phyloP scores from a whole-genome alignment of 1,140 invertebrate genomes.

The Aphidius gifuensis region DNA sequence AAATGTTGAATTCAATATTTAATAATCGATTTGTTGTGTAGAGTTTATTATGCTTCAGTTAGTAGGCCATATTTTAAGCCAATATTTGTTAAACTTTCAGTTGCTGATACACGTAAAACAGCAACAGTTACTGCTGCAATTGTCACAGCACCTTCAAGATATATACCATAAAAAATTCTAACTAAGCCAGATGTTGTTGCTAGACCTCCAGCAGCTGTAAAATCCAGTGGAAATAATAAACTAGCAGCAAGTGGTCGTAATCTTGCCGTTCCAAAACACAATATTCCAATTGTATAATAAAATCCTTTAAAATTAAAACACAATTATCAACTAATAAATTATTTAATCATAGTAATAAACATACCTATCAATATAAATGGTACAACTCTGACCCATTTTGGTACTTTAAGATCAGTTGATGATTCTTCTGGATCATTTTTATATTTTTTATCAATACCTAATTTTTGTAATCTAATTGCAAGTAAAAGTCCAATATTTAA shows the following conservation, averaged over 20 bases:
- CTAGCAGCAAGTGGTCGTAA: slow-evolving; percentile 56
- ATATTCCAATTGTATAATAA: slow-evolving; percentile 62
- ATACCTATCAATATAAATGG: slow-evolving; percentile 44
- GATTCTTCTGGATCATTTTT: slow-evolving; percentile 33
- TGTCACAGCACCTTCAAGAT: slow-evolving; percentile 65
- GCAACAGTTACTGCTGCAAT: slow-evolving; percentile 61
- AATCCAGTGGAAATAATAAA: slow-evolving; percentile 66
- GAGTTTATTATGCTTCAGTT: slow-evolving; percentile 46
- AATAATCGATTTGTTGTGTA: too few relatives aligned
- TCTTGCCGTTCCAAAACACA: slow-evolving; percentile 62
- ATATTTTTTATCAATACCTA: slow-evolving; percentile 38
- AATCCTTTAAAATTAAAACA: slow-evolving; percentile 33
- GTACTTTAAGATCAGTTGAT: slow-evolving; percentile 32
- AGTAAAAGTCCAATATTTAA: slow-evolving; percentile 61
- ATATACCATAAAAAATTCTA: slow-evolving; percentile 64
- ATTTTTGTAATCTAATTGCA: slow-evolving; percentile 55
- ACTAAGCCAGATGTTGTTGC: slow-evolving; percentile 60
- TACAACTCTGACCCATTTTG: slow-evolving; percentile 44
- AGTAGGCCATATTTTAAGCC: slow-evolving; percentile 58
- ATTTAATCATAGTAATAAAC: background rate
- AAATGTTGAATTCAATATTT: too few relatives aligned
- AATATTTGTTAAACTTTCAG: slow-evolving; percentile 57
- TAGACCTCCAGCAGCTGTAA: slow-evolving; percentile 66
- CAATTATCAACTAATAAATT: background rate
- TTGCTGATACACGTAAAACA: slow-evolving; percentile 59